A percentile compares a stretch with the other conserved stretches of the same genome.
phyloP scores from a whole-genome alignment of 2,888 invertebrate genomes.

The Gisinianus flammeolus region DNA sequence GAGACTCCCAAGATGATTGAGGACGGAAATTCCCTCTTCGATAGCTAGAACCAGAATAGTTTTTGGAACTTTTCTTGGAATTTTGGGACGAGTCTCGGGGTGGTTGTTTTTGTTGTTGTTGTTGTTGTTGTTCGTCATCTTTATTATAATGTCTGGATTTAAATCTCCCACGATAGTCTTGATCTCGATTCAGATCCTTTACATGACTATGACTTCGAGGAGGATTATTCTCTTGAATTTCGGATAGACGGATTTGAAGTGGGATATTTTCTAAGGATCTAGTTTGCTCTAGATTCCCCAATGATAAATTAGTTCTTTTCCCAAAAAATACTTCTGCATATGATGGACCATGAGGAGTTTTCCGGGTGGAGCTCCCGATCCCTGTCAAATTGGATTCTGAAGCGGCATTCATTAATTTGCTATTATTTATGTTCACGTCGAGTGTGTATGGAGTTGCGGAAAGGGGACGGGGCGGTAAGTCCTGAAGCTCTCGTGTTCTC shows the following conservation, averaged over 20 bases:
- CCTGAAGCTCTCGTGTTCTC: not conserved
- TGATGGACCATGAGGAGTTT: conserved; percentile 51
- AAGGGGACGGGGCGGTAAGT: conserved; percentile 25
- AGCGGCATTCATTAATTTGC: conserved; percentile 16
- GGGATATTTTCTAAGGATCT: conserved; percentile 44
- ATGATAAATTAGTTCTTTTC: conserved; percentile 17
- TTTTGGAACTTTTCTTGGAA: not conserved
- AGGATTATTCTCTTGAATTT: not conserved
- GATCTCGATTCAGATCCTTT: not conserved
- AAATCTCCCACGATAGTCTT: conserved; percentile 16
- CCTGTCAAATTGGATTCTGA: conserved; percentile 22
- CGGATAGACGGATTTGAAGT: conserved; percentile 14
- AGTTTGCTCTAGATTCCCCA: conserved; percentile 18
- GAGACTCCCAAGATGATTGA: not conserved
- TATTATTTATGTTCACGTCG: not conserved
- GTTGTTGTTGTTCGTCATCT: no score
- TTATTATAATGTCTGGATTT: conserved; percentile 10
- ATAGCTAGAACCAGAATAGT: not conserved
- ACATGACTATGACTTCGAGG: not conserved
- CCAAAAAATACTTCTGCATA: conserved; percentile 57
- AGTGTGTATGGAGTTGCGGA: conserved; percentile 24
- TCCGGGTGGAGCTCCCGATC: not conserved
- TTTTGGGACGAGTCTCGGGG: conserved; percentile 2
- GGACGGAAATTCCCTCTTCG: not conserved
- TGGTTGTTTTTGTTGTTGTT: not conserved